Conservation (phyloP, 2,888 invertebrate genomes). For the Dasysyrphus tricinctus region DNA sequence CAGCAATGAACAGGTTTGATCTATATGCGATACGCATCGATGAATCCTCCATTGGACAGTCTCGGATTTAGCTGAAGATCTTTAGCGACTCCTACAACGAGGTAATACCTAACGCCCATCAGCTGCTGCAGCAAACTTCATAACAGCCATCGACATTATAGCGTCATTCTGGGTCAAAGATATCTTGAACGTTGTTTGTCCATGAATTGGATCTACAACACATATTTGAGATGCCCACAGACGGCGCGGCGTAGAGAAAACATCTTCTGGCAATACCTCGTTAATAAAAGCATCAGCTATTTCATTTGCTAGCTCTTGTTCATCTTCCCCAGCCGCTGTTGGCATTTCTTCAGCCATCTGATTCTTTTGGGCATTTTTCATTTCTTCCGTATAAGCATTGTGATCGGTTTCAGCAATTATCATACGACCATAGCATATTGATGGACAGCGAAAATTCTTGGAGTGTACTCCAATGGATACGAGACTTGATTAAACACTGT, state of each 20-base stretch:
- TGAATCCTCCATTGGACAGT: slow-evolving; percentile 91
- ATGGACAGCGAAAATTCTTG: slow-evolving; percentile 96
- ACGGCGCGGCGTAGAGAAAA: slow-evolving; percentile 98
- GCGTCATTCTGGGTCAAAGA: slow-evolving; percentile 98
- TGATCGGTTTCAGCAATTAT: slow-evolving; percentile 98
- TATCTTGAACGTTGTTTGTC: slow-evolving; percentile 90
- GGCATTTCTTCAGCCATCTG: slow-evolving; percentile 99
- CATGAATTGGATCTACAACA: slow-evolving; percentile 93
- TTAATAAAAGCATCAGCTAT: slow-evolving; percentile 98
- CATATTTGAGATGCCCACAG: slow-evolving; percentile 98
- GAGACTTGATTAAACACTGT: slow-evolving; percentile 98
- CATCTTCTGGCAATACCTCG: slow-evolving; percentile 96
- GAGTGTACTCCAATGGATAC: slow-evolving; percentile 97
- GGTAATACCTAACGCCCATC: slow-evolving; percentile 85
- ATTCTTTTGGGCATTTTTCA: slow-evolving; percentile 93
- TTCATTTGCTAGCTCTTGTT: slow-evolving; percentile 97
- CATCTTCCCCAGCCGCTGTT: slow-evolving; percentile 97
- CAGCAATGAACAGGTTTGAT: slow-evolving; percentile 91
- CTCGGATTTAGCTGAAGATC: slow-evolving; percentile 95
- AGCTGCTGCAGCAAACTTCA: slow-evolving; percentile 88
- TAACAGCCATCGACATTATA: slow-evolving; percentile 93
- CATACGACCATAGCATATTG: slow-evolving; percentile 94
- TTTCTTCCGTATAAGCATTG: slow-evolving; percentile 98
- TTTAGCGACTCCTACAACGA: slow-evolving; percentile 96
- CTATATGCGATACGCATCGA: slow-evolving; percentile 91